Percentiles rank a stretch among this genome's conserved stretches.
Conservation (phyloP, 2,888 invertebrate species). For the Criorhina ranunculi region DNA sequence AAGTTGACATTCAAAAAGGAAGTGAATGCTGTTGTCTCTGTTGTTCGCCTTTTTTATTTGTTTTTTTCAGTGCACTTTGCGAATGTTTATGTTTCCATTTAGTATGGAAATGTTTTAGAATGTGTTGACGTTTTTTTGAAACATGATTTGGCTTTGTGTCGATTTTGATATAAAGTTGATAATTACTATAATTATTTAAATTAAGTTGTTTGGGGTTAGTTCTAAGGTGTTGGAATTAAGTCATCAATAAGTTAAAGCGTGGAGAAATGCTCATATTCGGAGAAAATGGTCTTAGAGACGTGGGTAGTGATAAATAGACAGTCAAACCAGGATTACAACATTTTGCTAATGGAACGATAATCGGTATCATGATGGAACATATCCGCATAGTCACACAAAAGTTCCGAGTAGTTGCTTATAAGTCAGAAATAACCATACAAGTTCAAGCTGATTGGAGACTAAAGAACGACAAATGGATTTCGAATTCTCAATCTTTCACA, state of each 20-base stretch:
- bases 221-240: background rate
- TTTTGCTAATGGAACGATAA: background rate
- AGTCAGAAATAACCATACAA: too few relatives aligned
- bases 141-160: slow-evolving; percentile 29
- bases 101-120: slow-evolving; percentile 16
- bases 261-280: background rate
- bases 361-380: too few relatives aligned
- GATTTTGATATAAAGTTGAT: slow-evolving; percentile 37
- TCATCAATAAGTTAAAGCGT: slow-evolving; percentile 1
- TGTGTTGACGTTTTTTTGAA: slow-evolving; percentile 37
- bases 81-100: slow-evolving; percentile 28
- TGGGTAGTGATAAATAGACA: too few relatives aligned
- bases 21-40: slow-evolving; percentile 7
- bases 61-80: slow-evolving; percentile 3
- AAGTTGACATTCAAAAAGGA: slow-evolving; percentile 63
- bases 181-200: slow-evolving; percentile 60
- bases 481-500: too few relatives aligned
- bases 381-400: too few relatives aligned
- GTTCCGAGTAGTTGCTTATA: too few relatives aligned
- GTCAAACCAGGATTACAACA: background rate
- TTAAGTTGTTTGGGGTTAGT: slow-evolving; percentile 12
- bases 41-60: background rate
- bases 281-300: background rate
- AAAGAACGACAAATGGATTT: too few relatives aligned
- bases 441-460: too few relatives aligned